Evolutionary conservation across 2,888 invertebrate genomes (phyloP).

Genomic region (Papilio demoleus): DNA sequence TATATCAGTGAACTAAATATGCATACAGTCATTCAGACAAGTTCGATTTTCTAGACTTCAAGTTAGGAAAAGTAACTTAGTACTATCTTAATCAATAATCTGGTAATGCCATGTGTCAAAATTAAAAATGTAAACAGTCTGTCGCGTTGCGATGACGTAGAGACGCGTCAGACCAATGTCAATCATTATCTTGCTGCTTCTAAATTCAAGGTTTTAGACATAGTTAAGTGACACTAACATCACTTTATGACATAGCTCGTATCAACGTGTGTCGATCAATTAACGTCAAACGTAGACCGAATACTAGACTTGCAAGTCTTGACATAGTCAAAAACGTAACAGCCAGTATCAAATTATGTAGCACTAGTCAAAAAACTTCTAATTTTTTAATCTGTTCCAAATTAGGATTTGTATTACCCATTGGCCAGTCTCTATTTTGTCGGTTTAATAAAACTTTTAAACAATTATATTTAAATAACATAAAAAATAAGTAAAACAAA

Average conservation of each 20-base stretch:
- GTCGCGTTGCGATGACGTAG: conserved; percentile 15
- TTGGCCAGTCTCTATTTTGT: neutral
- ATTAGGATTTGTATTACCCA: too few species aligned
- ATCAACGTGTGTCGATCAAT: conserved; percentile 10
- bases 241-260: neutral
- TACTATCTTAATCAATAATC: neutral
- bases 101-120: neutral
- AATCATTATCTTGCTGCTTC: conserved; percentile 4
- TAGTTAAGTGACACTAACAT: neutral
- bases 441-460: neutral
- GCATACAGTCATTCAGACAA: too few species aligned
- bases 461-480: too few species aligned
- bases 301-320: neutral
- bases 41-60: too few species aligned
- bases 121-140: conserved; percentile 4
- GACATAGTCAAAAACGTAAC: neutral
- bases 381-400: neutral
- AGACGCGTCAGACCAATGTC: conserved; percentile 14
- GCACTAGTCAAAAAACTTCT: neutral
- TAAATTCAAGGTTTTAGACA: conserved; percentile 17
- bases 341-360: neutral
- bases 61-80: too few species aligned
- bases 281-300: conserved; percentile 1
- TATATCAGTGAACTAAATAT: too few species aligned
- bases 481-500: too few species aligned